Conservation (phyloP, 2,888 invertebrate genomes). For the Lycaena phlaeas region DNA sequence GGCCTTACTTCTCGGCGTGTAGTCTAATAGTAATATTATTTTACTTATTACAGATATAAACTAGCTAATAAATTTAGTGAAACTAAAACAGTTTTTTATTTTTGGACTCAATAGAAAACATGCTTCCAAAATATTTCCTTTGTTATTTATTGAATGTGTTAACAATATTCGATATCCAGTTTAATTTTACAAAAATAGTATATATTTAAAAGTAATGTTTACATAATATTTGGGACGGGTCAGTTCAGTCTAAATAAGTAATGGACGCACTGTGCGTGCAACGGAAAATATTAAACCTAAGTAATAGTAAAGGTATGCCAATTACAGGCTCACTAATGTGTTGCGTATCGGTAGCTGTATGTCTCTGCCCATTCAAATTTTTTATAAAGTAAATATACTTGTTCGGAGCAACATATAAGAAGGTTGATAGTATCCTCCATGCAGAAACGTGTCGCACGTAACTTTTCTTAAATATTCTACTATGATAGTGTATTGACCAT, state of each 20-base stretch:
- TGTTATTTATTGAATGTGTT: background rate
- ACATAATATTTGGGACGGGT: conserved; percentile 10
- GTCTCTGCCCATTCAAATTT: no score
- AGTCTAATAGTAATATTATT: conserved; percentile 22
- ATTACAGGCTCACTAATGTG: no score
- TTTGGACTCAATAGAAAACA: background rate
- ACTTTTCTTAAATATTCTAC: no score
- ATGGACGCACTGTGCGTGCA: background rate
- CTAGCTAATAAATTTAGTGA: conserved; percentile 8
- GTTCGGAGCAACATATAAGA: no score
- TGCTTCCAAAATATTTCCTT: background rate
- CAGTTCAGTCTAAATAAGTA: conserved; percentile 7
- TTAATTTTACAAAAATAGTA: conserved; percentile 12
- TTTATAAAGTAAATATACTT: no score
- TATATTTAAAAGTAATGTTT: conserved; percentile 9
- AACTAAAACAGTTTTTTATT: background rate
- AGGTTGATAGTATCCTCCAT: no score
- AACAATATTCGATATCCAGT: conserved; percentile 3
- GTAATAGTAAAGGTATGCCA: no score
- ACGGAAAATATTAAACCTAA: no score
- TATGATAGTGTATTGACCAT: no score
- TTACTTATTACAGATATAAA: background rate
- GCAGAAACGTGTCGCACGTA: no score
- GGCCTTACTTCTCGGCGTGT: conserved; percentile 89
- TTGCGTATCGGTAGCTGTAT: no score